A percentile compares a stretch with the other conserved stretches of the same genome.
Evolutionary conservation across 2,797 vertebrate species (phyloP).

Genomic region (Setipinna tenuifilis): DNA sequence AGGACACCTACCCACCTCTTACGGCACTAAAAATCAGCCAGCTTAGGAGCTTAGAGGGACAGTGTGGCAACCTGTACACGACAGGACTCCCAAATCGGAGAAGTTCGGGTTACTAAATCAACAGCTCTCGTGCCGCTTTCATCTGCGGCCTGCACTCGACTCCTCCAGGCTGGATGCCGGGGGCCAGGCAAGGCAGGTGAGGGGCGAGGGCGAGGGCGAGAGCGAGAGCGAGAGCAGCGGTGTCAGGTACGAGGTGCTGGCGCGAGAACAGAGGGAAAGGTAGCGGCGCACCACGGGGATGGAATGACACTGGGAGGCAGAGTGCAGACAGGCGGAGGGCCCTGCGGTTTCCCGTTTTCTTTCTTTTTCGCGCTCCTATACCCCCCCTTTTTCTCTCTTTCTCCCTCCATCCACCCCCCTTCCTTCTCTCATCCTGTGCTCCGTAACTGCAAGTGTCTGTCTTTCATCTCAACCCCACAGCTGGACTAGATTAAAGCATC

Average conservation of each 20-base stretch:
- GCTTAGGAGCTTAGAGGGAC: not conserved
- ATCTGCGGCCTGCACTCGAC: constrained; percentile 46
- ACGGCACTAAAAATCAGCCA: not conserved
- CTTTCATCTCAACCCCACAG: constrained; percentile 73
- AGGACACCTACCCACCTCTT: not conserved
- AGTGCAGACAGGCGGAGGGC: constrained; percentile 52
- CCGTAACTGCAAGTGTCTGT: constrained; percentile 51
- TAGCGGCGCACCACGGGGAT: constrained; percentile 55
- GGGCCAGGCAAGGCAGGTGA: constrained; percentile 51
- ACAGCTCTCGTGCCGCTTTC: constrained; percentile 58
- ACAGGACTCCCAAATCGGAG: constrained; percentile 38
- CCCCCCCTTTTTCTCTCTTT: not conserved
- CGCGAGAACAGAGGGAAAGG: constrained; percentile 61
- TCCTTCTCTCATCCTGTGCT: constrained; percentile 39
- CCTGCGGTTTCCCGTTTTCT: constrained; percentile 63
- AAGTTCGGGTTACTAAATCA: constrained; percentile 62
- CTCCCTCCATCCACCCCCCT: not conserved
- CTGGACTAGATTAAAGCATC: constrained; percentile 74
- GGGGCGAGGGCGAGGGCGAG: not conserved
- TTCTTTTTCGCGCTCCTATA: constrained; percentile 34
- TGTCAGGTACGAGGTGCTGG: constrained; percentile 62
- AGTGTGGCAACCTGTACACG: not conserved
- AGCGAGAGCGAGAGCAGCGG: not conserved
- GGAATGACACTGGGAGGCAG: constrained; percentile 55
- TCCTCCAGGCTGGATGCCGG: constrained; percentile 41